phyloP scores from a whole-genome alignment of 2,797 vertebrate species.

The Apogon hyalosoma region DNA sequence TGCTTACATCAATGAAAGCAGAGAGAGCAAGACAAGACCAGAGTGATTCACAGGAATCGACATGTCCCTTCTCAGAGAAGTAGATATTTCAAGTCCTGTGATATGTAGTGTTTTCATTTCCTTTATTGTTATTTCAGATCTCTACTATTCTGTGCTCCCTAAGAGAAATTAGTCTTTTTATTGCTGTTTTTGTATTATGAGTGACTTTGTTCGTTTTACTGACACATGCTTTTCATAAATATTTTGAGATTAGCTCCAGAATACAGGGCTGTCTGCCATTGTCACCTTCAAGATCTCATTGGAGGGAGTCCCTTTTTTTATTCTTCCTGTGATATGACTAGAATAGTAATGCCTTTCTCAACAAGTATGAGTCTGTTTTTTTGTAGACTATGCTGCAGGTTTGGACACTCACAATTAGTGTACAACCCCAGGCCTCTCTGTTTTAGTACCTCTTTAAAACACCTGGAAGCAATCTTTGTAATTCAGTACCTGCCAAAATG shows the following conservation, averaged over 20 bases:
- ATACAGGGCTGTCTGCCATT: slow-evolving; percentile 3
- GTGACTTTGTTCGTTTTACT: neutral
- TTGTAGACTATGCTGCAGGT: slow-evolving; percentile 16
- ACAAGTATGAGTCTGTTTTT: slow-evolving; percentile 3
- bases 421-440: slow-evolving; percentile 19
- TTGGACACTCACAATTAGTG: slow-evolving; percentile 14
- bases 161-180: slow-evolving; percentile 18
- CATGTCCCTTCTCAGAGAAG: neutral
- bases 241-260: slow-evolving; percentile 16
- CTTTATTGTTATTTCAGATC: too few species aligned
- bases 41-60: slow-evolving; percentile 3
- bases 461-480: slow-evolving; percentile 61
- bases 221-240: neutral
- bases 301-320: neutral
- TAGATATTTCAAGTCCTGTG: neutral
- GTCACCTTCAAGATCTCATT: neutral
- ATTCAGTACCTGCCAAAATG: slow-evolving; percentile 37
- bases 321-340: neutral
- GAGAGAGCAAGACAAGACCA: neutral
- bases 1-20: slow-evolving; percentile 12
- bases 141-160: neutral
- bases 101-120: neutral
- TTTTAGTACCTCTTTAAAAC: slow-evolving; percentile 49
- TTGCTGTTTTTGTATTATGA: slow-evolving; percentile 9
- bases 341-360: slow-evolving; percentile 10